Evolutionary conservation across 1,140 invertebrate genomes (phyloP).

Genomic region (Micrasema longulum): DNA sequence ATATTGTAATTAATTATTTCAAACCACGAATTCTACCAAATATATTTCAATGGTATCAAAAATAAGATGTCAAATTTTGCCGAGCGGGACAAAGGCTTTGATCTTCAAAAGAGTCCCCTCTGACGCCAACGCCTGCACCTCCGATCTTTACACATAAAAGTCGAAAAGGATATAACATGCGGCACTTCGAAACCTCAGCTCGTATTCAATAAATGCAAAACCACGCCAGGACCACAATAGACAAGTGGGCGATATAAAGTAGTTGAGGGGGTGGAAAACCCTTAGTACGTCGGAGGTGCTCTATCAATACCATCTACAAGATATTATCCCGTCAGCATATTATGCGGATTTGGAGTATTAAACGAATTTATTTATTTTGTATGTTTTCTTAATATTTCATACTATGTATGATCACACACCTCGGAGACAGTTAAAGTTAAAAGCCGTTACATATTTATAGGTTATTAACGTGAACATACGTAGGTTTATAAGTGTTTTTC

Average conservation of each 20-base stretch:
- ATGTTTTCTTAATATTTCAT: no score
- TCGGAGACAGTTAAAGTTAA: no score
- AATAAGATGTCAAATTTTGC: conserved; percentile 31
- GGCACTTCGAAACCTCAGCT: conserved; percentile 37
- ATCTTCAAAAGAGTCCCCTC: conserved; percentile 29
- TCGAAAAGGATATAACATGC: conserved; percentile 50
- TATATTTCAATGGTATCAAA: no score
- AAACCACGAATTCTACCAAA: no score
- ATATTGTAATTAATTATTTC: no score
- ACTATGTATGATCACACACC: no score
- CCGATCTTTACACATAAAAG: conserved; percentile 38
- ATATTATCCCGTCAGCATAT: no score
- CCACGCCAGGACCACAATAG: conserved; percentile 42
- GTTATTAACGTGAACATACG: no score
- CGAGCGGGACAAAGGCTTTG: conserved; percentile 33
- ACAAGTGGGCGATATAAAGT: neutral
- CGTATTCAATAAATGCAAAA: conserved; percentile 54
- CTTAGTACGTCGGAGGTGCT: conserved; percentile 13
- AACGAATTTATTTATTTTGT: no score
- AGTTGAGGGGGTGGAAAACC: neutral
- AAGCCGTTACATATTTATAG: no score
- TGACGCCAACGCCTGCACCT: no score
- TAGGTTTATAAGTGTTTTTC: no score
- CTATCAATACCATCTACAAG: conserved; percentile 47
- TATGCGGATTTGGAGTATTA: conserved; percentile 1